Percentiles rank a stretch among this genome's conserved stretches.
phyloP scores from a whole-genome alignment of 2,113 vertebrate species.

The Nycticorax nycticorax region DNA sequence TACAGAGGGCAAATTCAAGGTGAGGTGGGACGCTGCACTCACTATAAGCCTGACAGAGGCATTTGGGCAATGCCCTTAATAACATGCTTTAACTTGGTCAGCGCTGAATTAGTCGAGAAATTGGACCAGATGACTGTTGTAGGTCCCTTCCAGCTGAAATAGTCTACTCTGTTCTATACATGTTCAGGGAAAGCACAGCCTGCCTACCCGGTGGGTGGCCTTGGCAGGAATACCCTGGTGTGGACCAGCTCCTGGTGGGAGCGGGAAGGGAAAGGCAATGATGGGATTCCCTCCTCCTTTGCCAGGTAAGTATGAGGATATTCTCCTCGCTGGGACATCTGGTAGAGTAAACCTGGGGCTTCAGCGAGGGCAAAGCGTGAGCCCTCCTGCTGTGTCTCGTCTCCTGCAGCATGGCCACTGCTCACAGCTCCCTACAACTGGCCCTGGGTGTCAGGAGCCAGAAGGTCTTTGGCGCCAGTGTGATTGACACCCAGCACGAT shows the following conservation, averaged over 20 bases:
- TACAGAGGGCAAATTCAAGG: accelerated
- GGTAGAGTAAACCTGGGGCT: neutral
- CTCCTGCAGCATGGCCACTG: neutral
- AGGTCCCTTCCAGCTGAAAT: neutral
- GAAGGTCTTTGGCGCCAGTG: neutral
- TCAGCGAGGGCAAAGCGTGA: neutral
- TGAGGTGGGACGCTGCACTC: neutral
- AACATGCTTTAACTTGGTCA: neutral
- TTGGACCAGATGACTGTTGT: neutral
- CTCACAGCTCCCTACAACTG: neutral
- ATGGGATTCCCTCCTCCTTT: neutral
- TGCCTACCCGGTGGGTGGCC: accelerated
- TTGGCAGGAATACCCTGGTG: neutral
- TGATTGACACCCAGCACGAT: neutral
- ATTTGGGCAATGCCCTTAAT: neutral
- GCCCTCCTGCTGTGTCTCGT: neutral
- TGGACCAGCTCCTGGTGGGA: neutral
- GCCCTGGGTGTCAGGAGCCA: neutral
- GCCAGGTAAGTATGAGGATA: neutral
- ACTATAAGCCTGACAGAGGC: neutral
- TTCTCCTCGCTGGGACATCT: accelerated
- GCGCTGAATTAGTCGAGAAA: neutral
- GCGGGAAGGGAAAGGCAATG: neutral
- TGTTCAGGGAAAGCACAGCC: neutral
- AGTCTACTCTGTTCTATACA: neutral